Conservation (phyloP, 2,888 invertebrate species). For the Argyra leucocephala region DNA sequence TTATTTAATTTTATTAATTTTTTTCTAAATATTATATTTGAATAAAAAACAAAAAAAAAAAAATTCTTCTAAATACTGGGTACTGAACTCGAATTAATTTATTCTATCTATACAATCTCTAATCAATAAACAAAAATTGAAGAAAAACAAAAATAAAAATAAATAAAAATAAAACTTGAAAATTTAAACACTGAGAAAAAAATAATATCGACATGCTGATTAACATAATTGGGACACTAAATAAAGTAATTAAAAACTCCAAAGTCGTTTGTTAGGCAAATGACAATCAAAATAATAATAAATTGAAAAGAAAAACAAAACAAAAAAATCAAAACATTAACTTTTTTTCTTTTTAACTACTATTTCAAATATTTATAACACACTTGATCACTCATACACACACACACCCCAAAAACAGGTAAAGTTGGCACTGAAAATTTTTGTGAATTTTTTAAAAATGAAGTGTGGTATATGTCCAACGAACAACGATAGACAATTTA, state of each 20-base stretch:
- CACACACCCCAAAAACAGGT: neutral
- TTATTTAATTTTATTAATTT: neutral
- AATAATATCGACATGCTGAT: conserved; percentile 9
- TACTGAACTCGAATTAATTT: conserved; percentile 1
- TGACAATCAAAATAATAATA: neutral
- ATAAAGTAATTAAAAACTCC: conserved; percentile 9
- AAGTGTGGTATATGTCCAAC: conserved; percentile 6
- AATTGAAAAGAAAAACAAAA: neutral
- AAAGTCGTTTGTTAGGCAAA: conserved; percentile 8
- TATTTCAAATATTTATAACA: neutral
- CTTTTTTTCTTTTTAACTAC: neutral
- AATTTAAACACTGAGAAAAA: neutral
- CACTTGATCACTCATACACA: too few relatives aligned
- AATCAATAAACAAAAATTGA: too few relatives aligned
- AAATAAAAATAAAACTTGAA: neutral
- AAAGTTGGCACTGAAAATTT: neutral
- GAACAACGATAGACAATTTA: neutral
- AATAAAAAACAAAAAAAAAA: too few relatives aligned
- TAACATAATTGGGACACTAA: conserved; percentile 6
- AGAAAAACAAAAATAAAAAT: too few relatives aligned
- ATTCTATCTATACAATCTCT: neutral
- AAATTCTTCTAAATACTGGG: neutral
- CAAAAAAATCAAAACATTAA: neutral
- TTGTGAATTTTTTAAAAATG: neutral
- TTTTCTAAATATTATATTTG: neutral